Percentiles rank a stretch among this genome's conserved stretches.
These are phyloP conservation scores for Periophthalmus modestus DNA, from an alignment of 2,113 vertebrate genomes.

Conservation along the genomic window DNA sequence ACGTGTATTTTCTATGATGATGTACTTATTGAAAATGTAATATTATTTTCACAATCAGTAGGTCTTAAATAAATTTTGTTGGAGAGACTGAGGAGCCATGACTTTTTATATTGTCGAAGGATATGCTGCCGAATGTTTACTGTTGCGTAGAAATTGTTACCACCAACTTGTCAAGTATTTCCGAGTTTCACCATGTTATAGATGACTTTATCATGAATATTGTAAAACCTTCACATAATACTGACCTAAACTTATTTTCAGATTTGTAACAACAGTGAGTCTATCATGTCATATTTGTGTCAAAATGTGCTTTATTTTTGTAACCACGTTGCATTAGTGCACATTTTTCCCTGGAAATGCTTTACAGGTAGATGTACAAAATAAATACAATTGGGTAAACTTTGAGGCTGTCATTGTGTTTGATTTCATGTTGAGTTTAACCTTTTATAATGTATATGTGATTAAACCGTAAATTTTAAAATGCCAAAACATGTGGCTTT, in stretches of 20 bases:
- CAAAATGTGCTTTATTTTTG: conserved; percentile 75
- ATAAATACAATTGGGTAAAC: conserved; percentile 61
- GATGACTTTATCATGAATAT: conserved; percentile 15
- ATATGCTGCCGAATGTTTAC: conserved; percentile 40
- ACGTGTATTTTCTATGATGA: conserved; percentile 38
- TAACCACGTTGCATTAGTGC: conserved; percentile 68
- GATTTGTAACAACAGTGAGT: conserved; percentile 58
- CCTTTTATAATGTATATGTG: too few relatives aligned
- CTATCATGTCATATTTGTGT: conserved; percentile 55
- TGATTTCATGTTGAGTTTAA: neutral
- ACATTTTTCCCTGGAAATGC: conserved; percentile 52
- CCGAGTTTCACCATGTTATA: conserved; percentile 20
- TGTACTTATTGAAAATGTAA: conserved; percentile 11
- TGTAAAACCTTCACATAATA: conserved; percentile 13
- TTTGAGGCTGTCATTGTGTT: conserved; percentile 16
- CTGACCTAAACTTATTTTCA: conserved; percentile 48
- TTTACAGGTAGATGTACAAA: conserved; percentile 58
- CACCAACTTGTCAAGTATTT: conserved; percentile 27
- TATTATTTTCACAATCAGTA: conserved; percentile 21
- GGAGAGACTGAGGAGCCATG: conserved; percentile 10
- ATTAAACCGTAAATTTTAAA: too few relatives aligned
- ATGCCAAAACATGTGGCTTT: too few relatives aligned
- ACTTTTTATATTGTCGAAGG: neutral
- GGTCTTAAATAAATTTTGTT: conserved; percentile 30
- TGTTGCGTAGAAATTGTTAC: conserved; percentile 25